A percentile compares a stretch with the other conserved stretches of the same genome.
Evolutionary conservation across 1,140 invertebrate species (phyloP).

Genomic region (Drosophila baimaii): DNA sequence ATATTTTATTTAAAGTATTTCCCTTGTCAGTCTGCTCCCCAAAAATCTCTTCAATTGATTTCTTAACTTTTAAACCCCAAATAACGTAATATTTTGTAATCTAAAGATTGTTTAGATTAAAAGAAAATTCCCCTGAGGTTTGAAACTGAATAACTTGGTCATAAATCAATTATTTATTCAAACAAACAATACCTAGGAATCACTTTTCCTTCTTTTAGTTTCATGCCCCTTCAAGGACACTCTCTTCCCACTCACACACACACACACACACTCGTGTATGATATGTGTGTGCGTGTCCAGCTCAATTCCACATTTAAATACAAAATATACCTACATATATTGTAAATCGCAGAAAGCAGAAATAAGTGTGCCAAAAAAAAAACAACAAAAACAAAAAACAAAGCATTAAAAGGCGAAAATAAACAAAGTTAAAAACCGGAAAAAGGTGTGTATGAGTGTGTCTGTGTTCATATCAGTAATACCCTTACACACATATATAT

Average conservation of each 20-base stretch:
- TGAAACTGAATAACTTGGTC: too few species aligned
- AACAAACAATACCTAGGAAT: neutral
- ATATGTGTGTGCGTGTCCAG: constrained; percentile 38
- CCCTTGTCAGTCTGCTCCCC: too few species aligned
- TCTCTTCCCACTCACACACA: constrained; percentile 1
- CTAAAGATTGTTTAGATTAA: too few species aligned
- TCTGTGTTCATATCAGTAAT: constrained; percentile 51
- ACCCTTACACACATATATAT: constrained; percentile 4
- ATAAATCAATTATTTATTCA: neutral
- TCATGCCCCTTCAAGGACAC: too few species aligned
- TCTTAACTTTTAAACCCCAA: too few species aligned
- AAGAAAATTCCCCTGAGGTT: neutral
- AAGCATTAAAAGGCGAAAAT: constrained; percentile 37
- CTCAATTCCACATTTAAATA: constrained; percentile 61
- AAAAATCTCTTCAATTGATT: too few species aligned
- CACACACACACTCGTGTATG: neutral
- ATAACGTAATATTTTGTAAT: too few species aligned
- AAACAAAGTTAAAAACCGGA: constrained; percentile 31
- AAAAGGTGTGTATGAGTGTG: constrained; percentile 26
- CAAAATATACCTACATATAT: constrained; percentile 33
- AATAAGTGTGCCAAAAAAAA: constrained; percentile 50
- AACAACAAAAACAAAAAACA: constrained; percentile 17
- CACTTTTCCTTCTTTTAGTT: neutral
- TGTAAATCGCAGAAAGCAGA: constrained; percentile 50
- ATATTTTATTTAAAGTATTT: neutral